Base-by-base conservation (phyloP, 2,888 invertebrate genomes). In the Beris morrisii region DNA sequence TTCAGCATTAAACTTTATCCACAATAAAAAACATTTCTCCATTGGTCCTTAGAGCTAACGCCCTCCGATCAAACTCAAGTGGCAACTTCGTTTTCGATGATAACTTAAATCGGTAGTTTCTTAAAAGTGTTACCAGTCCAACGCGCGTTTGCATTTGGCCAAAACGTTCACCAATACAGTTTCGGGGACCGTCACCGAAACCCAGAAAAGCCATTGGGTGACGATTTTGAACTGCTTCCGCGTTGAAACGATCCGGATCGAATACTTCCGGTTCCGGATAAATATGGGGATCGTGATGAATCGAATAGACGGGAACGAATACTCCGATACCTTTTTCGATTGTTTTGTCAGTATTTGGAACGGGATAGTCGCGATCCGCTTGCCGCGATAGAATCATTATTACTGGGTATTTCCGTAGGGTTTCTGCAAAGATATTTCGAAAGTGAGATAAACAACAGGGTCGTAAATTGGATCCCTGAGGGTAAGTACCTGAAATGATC, bases 261-360 rank as follows among this genome's bases (percentile, higher is more conserved):
- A 88, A 88, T 46, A 81, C 81, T 1, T 85, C 82, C 0, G 89
- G 88, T 9, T 88, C 81, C 0, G 85, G 84, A 71, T 85, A 87
- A 72, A 84, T 79, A 3, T 83, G 81, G 0, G 85, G 83, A 73
- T 87, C 87, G 75, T 83, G 84, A 70, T 88, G 87, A 70, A 87
- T 84, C 31, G 84, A 83, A 70, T 83, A 82, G 5, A 82, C 80
- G 11, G 87, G 85, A 53, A 87, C 81, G 28, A 85, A 79, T 4
- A 86, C 74, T n/a, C 80, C 71, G 0, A 82, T 83, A 1, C 83
- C 85, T 55, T 83, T 81, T 65, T 84, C 83, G 54, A 85, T 81
- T 0, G 79, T 74, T 59, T 82, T 73, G 6, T 81, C 75, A 0
- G 76, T 82, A 69, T 82, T 76, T 0, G 83, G 82, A n/a, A 84